These are phyloP conservation scores for Campoplex capitator DNA, from an alignment of 2,888 invertebrate species.

Conservation along the genomic window DNA sequence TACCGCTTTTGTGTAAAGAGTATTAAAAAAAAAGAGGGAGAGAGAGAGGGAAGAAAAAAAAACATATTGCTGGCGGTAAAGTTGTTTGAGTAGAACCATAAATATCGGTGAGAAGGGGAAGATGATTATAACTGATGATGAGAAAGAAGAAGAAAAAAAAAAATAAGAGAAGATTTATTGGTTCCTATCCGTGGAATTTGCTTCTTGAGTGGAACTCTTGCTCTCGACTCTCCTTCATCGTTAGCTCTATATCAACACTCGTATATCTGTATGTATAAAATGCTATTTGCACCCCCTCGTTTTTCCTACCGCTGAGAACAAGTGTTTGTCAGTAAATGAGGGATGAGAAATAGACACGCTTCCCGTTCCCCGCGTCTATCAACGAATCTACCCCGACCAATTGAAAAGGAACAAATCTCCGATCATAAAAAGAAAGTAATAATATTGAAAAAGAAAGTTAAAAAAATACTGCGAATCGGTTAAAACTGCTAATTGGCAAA, in stretches of 20 bases:
- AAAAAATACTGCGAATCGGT: background rate
- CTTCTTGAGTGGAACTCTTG: slow-evolving; percentile 26
- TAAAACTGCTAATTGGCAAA: slow-evolving; percentile 39
- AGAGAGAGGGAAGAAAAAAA: background rate
- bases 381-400: slow-evolving; percentile 16
- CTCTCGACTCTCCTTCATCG: slow-evolving; percentile 19
- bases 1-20: background rate
- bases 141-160: background rate
- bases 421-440: background rate
- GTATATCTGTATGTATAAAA: background rate
- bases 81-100: slow-evolving; percentile 29
- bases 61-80: background rate
- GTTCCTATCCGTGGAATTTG: slow-evolving; percentile 29
- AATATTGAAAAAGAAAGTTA: background rate
- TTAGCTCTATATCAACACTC: background rate
- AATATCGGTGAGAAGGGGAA: slow-evolving; percentile 17
- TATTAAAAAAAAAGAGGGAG: background rate
- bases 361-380: background rate
- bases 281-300: background rate
- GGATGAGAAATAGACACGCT: slow-evolving; percentile 25
- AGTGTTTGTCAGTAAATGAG: slow-evolving; percentile 47
- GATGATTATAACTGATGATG: slow-evolving; percentile 27
- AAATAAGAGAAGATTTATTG: slow-evolving; percentile 51
- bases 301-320: slow-evolving; percentile 10
- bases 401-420: background rate